These are phyloP conservation scores for Sericinus montela DNA, from an alignment of 2,888 invertebrate genomes.

Conservation along the genomic window DNA sequence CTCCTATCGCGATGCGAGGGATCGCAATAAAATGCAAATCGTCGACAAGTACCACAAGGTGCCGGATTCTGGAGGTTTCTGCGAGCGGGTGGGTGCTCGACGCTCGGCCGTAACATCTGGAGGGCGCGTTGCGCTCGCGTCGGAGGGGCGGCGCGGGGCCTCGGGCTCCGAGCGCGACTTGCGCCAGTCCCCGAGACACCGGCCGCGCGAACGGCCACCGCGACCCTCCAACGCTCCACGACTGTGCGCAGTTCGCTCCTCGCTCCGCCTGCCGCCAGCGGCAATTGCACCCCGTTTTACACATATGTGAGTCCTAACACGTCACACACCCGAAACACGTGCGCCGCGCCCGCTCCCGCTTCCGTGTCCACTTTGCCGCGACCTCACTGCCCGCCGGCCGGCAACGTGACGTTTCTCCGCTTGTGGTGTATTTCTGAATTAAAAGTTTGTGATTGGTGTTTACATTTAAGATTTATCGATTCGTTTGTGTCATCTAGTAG, in stretches of 20 bases:
- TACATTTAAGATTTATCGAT: constrained; percentile 13
- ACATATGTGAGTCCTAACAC: constrained; percentile 63
- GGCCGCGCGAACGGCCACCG: constrained; percentile 76
- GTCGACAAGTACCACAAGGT: constrained; percentile 12
- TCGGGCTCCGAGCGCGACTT: constrained; percentile 60
- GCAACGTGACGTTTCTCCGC: constrained; percentile 51
- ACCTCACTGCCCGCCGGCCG: constrained; percentile 49
- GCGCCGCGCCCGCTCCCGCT: constrained; percentile 28
- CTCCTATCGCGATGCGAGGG: neutral
- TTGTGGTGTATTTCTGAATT: constrained; percentile 49
- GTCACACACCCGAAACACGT: constrained; percentile 22
- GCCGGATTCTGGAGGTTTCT: constrained; percentile 50
- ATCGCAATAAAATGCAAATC: constrained; percentile 21
- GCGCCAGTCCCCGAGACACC: constrained; percentile 77
- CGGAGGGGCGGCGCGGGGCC: constrained; percentile 40
- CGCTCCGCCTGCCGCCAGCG: constrained; percentile 41
- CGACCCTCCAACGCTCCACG: constrained; percentile 48
- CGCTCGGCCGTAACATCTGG: constrained; percentile 46
- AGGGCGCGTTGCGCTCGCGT: constrained; percentile 60
- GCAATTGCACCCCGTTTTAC: constrained; percentile 49
- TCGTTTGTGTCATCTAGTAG: constrained; percentile 15
- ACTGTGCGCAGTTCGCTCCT: constrained; percentile 27
- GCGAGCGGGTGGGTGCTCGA: constrained; percentile 28
- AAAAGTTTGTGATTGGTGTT: constrained; percentile 40
- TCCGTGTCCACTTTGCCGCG: constrained; percentile 25